A percentile compares a stretch with the other conserved stretches of the same genome.
Evolutionary conservation across 2,888 invertebrate species (phyloP).

Genomic region (Rhingia rostrata): DNA sequence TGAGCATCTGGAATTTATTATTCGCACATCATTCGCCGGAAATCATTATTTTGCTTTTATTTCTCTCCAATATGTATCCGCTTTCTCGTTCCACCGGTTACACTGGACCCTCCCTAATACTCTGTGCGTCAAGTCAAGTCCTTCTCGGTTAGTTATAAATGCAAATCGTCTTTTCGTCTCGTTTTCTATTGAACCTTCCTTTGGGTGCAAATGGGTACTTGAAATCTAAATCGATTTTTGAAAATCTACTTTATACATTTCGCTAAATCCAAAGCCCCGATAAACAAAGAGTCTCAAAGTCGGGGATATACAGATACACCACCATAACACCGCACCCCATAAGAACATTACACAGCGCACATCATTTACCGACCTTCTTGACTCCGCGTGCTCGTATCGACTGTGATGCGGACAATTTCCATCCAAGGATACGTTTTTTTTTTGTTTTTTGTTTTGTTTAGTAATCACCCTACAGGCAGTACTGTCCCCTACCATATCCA

Average conservation of each 20-base stretch:
- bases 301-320: slow-evolving; percentile 21
- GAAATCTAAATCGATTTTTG: slow-evolving; percentile 66
- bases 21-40: slow-evolving; percentile 25
- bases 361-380: slow-evolving; percentile 54
- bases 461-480: neutral
- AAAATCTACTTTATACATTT: slow-evolving; percentile 39
- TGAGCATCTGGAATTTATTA: slow-evolving; percentile 42
- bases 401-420: slow-evolving; percentile 7
- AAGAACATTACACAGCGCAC: slow-evolving; percentile 23
- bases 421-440: slow-evolving; percentile 47
- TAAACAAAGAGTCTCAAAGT: slow-evolving; percentile 42
- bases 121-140: neutral
- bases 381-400: slow-evolving; percentile 21
- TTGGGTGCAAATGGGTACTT: slow-evolving; percentile 57
- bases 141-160: slow-evolving; percentile 46
- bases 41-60: neutral
- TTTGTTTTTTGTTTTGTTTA: slow-evolving; percentile 23
- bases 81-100: neutral
- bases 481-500: neutral
- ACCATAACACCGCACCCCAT: slow-evolving; percentile 8
- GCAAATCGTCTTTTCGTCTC: slow-evolving; percentile 48
- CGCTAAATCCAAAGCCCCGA: slow-evolving; percentile 41
- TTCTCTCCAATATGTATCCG: neutral
- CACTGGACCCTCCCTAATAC: neutral
- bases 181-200: slow-evolving; percentile 53